Conservation (phyloP, 2,113 vertebrate species). For the Camarhynchus parvulus region DNA sequence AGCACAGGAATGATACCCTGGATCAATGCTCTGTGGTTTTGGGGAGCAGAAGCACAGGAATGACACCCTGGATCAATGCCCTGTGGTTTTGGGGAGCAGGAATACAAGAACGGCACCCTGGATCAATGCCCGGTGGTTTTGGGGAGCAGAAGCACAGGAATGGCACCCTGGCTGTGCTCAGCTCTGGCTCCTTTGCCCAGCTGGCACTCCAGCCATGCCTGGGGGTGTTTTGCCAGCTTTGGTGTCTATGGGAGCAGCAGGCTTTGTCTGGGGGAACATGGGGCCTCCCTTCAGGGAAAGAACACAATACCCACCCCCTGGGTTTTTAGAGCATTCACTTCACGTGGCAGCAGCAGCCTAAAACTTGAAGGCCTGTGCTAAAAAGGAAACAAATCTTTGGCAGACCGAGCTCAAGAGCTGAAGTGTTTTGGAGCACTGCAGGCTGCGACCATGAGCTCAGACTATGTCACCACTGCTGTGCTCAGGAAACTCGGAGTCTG, state of each 20-base stretch:
- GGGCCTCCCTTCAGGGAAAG: not conserved
- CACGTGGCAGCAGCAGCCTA: accelerated
- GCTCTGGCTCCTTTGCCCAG: not conserved
- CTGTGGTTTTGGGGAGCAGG: not conserved
- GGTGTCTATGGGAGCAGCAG: not conserved
- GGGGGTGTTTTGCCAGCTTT: not conserved
- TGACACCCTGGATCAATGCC: accelerated
- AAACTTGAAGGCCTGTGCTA: not conserved
- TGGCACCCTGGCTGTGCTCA: not conserved
- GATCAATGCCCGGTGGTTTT: not conserved
- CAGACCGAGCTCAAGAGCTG: not conserved
- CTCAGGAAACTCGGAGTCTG: accelerated
- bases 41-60: accelerated
- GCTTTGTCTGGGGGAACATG: not conserved
- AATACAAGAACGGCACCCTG: accelerated
- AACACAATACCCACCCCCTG: not conserved
- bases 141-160: accelerated
- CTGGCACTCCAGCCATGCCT: not conserved
- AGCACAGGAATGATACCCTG: accelerated
- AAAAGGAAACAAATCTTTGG: not conserved
- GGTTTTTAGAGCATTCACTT: not conserved
- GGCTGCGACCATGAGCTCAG: not conserved
- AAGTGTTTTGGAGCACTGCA: not conserved
- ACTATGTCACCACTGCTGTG: not conserved
- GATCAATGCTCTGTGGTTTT: accelerated